phyloP scores from a whole-genome alignment of 2,113 vertebrate species.

The Bufo gargarizans region DNA sequence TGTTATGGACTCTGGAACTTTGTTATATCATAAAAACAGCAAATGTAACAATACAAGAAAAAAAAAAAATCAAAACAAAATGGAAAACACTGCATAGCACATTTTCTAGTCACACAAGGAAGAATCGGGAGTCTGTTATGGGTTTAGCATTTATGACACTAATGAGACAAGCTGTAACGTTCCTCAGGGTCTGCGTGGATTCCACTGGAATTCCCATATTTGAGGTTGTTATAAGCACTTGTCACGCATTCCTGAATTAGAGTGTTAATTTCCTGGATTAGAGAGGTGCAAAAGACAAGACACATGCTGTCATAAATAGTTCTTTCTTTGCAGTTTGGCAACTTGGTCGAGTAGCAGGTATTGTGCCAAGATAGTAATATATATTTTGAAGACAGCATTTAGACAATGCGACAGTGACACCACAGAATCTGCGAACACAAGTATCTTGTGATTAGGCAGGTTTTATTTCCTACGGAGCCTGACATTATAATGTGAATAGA shows the following conservation, averaged over 20 bases:
- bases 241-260: conserved; percentile 32
- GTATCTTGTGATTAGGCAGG: background rate
- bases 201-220: conserved; percentile 35
- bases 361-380: conserved; percentile 8
- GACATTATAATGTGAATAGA: background rate
- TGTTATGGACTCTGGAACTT: background rate
- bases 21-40: background rate
- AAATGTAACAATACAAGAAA: background rate
- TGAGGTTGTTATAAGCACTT: conserved; percentile 29
- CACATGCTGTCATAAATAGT: background rate
- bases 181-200: conserved; percentile 34
- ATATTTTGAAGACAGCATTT: background rate
- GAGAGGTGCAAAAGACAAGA: conserved; percentile 38
- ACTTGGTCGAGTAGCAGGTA: conserved; percentile 1
- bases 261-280: conserved; percentile 49
- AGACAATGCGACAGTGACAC: background rate
- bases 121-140: conserved; percentile 38
- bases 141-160: conserved; percentile 34
- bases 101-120: conserved; percentile 13
- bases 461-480: background rate
- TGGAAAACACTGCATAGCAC: background rate
- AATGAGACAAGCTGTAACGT: conserved; percentile 41
- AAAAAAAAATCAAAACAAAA: background rate
- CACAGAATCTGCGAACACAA: background rate
- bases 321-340: conserved; percentile 14